These are phyloP conservation scores for Mizuhopecten yessoensis DNA, from an alignment of 1,140 invertebrate genomes.

Conservation along the genomic window DNA sequence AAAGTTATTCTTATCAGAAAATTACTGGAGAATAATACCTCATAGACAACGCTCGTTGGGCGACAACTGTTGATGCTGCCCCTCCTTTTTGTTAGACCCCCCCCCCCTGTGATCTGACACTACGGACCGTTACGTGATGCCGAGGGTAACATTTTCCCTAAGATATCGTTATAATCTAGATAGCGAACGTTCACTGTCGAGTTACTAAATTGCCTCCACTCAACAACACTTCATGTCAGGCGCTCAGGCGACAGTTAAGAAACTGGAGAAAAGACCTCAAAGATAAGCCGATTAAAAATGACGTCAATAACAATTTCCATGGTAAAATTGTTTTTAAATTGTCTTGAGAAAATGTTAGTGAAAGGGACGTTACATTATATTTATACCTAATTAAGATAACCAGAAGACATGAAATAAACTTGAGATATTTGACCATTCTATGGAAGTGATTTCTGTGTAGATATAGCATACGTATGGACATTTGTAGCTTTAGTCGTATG, in stretches of 20 bases:
- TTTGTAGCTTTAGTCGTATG: too few relatives aligned
- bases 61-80: not conserved
- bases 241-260: not conserved
- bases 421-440: too few relatives aligned
- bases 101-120: not conserved
- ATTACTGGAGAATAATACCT: not conserved
- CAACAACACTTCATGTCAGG: not conserved
- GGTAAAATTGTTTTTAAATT: not conserved
- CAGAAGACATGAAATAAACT: not conserved
- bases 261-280: not conserved
- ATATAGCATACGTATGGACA: too few relatives aligned
- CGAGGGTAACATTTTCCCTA: not conserved
- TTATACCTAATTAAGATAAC: not conserved
- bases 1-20: not conserved
- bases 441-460: not conserved
- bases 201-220: not conserved
- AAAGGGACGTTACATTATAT: not conserved
- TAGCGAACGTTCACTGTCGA: not conserved
- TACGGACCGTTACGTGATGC: not conserved
- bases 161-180: not conserved
- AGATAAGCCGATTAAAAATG: slow-evolving; percentile 1
- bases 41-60: not conserved
- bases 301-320: not conserved
- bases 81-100: not conserved
- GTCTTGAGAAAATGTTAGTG: not conserved